Base-by-base conservation (phyloP, 1,140 invertebrate genomes). In the Andrena cerasifolii region DNA sequence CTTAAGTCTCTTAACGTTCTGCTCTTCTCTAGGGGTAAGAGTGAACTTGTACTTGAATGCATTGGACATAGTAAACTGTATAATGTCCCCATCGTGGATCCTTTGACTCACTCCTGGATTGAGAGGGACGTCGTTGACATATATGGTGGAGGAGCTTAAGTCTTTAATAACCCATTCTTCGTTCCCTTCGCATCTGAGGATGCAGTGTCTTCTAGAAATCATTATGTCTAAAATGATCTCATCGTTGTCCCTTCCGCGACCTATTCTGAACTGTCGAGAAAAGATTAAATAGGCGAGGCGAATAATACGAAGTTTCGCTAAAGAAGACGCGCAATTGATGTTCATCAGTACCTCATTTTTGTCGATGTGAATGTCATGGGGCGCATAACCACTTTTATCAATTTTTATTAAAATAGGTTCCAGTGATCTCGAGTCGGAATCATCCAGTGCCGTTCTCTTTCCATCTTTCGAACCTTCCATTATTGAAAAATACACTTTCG, bases 171-270 rank as follows among this genome's bases (percentile, higher is more conserved):
- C 71, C 91, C 91, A 92, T 12, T 91, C 80, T 0, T 88, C 80
- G 40, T 91, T 78, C 43, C 85, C 71, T 66, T 85, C 80, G 36
- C 90, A 90, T 79, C 83, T 90, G 18, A 95, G 79, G 7, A 90
- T 79, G 73, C 94, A 94, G 59, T 94, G 94, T 47, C 88, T 92
- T 80, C 94, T 87, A 12, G 94, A 94, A 84, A 94, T 93, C 0
- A 86, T 79, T n/a, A 93, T 28, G 79, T 88, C 91, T 21, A 93
- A 85, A 79, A 94, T 92, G 36, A 92, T 87, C 54, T 90, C 84
- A 58, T 92, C 91, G 71, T 93, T 94, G 7, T 89, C 86, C 21
- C 87, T 82, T 18, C 85, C 90, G 73, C 94, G 89, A 7, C 94
- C 94, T 61, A 94, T 89, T 61, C 86, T 92, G 75, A 94, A 93